Conservation (phyloP, 2,797 vertebrate genomes). For the Meriones psammophilus region DNA sequence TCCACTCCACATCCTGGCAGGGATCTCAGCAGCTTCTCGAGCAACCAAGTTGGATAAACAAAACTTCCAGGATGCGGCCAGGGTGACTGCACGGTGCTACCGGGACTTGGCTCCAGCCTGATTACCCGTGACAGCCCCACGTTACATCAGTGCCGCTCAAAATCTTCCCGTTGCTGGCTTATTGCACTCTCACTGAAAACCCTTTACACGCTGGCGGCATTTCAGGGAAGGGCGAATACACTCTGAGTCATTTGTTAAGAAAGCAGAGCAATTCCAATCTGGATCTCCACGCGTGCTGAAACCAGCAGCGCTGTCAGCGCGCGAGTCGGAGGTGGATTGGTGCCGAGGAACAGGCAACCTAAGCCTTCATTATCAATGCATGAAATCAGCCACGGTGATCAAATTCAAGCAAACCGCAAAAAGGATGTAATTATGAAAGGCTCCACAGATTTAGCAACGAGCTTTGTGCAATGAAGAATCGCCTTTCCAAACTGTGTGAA, state of each 20-base stretch:
- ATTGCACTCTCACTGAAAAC: conserved; percentile 92
- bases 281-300: conserved; percentile 87
- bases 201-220: conserved; percentile 91
- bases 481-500: conserved; percentile 87
- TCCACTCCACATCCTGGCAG: conserved; percentile 92
- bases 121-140: conserved; percentile 89
- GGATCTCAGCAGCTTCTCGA: conserved; percentile 84
- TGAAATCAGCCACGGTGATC: conserved; percentile 90
- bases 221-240: conserved; percentile 91
- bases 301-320: conserved; percentile 88
- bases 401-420: conserved; percentile 88
- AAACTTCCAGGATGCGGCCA: conserved; percentile 89
- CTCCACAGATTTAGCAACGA: conserved; percentile 88
- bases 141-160: conserved; percentile 88
- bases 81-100: conserved; percentile 85
- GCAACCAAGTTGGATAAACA: conserved; percentile 88
- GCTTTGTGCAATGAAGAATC: conserved; percentile 88
- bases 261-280: conserved; percentile 91
- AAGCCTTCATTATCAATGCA: conserved; percentile 91
- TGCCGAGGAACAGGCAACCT: conserved; percentile 89
- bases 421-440: conserved; percentile 88
- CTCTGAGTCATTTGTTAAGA: conserved; percentile 92
- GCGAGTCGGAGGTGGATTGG: conserved; percentile 90
- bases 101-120: conserved; percentile 87
- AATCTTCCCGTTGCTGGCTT: conserved; percentile 90